Evolutionary conservation across 2,797 vertebrate species (phyloP).

Genomic region (Falco novaeseelandiae): DNA sequence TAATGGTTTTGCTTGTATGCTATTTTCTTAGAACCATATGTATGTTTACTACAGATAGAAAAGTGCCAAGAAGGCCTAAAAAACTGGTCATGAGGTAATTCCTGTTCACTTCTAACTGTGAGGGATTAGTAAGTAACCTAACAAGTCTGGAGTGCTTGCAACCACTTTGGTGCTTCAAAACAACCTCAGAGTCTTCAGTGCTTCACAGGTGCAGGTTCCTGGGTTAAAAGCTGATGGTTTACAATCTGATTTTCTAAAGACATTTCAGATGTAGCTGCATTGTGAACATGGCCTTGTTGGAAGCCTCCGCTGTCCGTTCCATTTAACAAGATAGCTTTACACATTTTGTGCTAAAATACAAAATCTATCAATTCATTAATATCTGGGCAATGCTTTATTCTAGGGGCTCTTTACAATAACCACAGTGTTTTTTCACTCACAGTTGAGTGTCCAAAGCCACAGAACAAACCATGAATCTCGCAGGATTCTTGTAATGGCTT

Average conservation of each 20-base stretch:
- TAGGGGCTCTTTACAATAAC: neutral
- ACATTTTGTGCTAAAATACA: neutral
- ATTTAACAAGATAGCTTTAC: neutral
- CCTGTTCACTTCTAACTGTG: neutral
- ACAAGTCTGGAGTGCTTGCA: neutral
- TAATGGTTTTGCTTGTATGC: neutral
- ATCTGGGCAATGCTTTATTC: neutral
- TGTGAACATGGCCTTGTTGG: neutral
- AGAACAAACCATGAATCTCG: conserved; percentile 43
- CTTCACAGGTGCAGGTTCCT: neutral
- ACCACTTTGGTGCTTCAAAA: neutral
- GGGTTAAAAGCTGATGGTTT: neutral
- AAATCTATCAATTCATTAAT: neutral
- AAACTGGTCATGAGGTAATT: neutral
- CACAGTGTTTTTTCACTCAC: neutral
- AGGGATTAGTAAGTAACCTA: neutral
- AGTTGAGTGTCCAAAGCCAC: conserved; percentile 1
- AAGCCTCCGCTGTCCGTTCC: neutral
- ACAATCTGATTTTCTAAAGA: neutral
- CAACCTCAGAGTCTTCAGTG: neutral
- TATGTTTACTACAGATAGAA: neutral
- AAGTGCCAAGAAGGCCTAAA: neutral
- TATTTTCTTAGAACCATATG: fast-evolving
- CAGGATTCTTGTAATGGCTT: conserved; percentile 41
- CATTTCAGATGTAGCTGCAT: neutral